phyloP scores from a whole-genome alignment of 2,113 vertebrate species.

The Mixornis gularis region DNA sequence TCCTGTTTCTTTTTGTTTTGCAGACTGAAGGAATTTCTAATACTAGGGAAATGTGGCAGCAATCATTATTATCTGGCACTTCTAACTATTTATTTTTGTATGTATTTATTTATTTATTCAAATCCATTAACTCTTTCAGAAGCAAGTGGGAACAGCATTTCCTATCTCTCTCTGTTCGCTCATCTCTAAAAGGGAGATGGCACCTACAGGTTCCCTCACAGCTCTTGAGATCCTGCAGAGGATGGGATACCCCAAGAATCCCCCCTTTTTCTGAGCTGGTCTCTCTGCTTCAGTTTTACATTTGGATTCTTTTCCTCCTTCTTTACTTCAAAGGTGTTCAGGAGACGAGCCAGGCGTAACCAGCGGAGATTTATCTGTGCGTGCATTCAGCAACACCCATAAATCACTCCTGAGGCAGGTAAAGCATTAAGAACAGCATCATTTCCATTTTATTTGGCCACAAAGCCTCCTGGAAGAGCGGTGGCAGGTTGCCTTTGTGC shows the following conservation, averaged over 20 bases:
- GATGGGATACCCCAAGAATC: background rate
- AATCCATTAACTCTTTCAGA: background rate
- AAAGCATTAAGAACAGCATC: background rate
- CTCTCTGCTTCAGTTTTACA: background rate
- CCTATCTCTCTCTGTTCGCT: background rate
- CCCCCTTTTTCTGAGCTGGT: background rate
- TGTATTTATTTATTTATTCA: background rate
- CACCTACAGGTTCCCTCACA: background rate
- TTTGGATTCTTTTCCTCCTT: background rate
- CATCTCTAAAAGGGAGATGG: background rate
- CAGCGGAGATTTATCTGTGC: background rate
- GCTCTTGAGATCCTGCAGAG: background rate
- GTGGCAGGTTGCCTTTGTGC: background rate
- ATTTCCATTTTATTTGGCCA: background rate
- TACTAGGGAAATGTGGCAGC: background rate
- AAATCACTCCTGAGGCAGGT: background rate
- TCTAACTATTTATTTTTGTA: background rate
- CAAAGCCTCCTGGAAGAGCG: slow-evolving; percentile 12
- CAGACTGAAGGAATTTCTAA: background rate
- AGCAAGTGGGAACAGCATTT: background rate
- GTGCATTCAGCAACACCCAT: background rate
- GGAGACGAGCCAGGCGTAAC: background rate
- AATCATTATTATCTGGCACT: background rate
- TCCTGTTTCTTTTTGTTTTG: background rate
- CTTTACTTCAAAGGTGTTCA: background rate